Base-by-base conservation (phyloP, 2,113 vertebrate species). In the Psophia crepitans region DNA sequence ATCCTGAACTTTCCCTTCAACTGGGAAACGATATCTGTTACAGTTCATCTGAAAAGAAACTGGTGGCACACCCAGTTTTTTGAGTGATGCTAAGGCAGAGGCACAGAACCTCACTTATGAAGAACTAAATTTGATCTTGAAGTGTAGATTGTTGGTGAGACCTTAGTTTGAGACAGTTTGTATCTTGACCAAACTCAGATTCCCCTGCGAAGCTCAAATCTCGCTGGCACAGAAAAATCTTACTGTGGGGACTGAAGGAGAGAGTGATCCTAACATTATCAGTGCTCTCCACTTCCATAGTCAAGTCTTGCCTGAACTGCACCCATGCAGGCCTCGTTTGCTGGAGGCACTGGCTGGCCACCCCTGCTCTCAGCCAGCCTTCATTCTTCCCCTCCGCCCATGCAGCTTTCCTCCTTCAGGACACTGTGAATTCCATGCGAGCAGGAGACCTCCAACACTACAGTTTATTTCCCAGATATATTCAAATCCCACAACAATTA, bases 231-330 rank as follows among this genome's bases (percentile, higher is more conserved):
- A 24, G 39, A 54, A 54, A 90, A 69, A 87, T 53, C 8, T 43
- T 56, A 18, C 11, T 32, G 21, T 3, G 2, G 10, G 14, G 33
- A 39, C 27, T 46, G 14, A 24, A 71, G 20, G 33, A 87, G 7
- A 56, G 30, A 53, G 41, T 12, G 23, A 79, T 37, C 46, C 30
- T 15, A 43, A 39, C 20, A 65, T 3, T 0, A 0, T 10, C 21
- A 73, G 54, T 77, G 39, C 19, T 87, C 30, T 92, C 64, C 27
- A 37, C 2, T 32, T 37, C 30, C 35, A 27, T 0, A 28, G 26
- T 20, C 33, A 64, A 64, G 14, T 54, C 84, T 41, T 81, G 21
- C 28, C 12, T 43, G 26, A 85, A 49, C 8, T 49, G 23, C 6
- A 41, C 10, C 19, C 14, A 11, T 4, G 26, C 33, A 90, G 39